A percentile compares a stretch with the other conserved stretches of the same genome.
phyloP scores from a whole-genome alignment of 2,888 invertebrate genomes.

The Chalcis sispes region DNA sequence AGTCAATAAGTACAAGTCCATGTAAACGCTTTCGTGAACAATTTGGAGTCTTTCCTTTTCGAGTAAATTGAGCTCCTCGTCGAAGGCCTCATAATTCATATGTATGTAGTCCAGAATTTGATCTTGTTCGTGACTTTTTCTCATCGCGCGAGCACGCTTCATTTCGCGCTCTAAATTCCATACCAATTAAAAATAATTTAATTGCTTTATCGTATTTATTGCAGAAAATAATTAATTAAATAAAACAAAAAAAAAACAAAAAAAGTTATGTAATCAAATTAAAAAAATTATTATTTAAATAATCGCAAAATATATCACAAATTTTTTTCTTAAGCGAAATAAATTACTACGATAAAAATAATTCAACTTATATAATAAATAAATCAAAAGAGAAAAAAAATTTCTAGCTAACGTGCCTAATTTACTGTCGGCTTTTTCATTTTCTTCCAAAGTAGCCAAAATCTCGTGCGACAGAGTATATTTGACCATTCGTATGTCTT shows the following conservation, averaged over 20 bases:
- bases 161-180: conserved; percentile 77
- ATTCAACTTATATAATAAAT: no score
- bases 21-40: conserved; percentile 79
- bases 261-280: no score
- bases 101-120: conserved; percentile 80
- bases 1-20: conserved; percentile 82
- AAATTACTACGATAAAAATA: no score
- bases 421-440: conserved; percentile 45
- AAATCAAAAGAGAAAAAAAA: background rate
- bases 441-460: conserved; percentile 62
- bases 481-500: conserved; percentile 40
- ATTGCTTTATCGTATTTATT: background rate
- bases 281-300: no score
- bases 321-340: no score
- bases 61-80: conserved; percentile 80
- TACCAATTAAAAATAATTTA: background rate
- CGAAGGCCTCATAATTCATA: conserved; percentile 81
- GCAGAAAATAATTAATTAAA: background rate
- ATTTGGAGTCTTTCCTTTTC: conserved; percentile 79
- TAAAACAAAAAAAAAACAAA: background rate
- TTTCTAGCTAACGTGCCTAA: conserved; percentile 40
- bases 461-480: conserved; percentile 57
- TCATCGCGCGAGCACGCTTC: conserved; percentile 77
- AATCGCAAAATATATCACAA: no score
- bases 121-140: conserved; percentile 82